Evolutionary conservation across 2,113 vertebrate species (phyloP), one percentile per base, ranked within the genome.

Genomic region (Empidonax traillii): DNA sequence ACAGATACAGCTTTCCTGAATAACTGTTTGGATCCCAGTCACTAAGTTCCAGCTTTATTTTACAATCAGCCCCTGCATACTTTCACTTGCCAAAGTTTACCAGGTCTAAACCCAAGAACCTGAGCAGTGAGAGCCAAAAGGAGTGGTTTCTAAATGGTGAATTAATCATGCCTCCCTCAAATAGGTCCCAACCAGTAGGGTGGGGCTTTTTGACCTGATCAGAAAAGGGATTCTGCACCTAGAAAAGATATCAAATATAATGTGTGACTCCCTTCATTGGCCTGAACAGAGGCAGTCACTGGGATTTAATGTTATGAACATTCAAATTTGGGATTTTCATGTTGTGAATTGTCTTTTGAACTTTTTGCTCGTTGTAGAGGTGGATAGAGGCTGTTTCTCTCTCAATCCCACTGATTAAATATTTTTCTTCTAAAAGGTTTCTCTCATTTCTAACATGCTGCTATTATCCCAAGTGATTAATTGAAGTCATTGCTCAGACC

Each of bases 321-420:
- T 18, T 14, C 10, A 33, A 56, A 33, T 33, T 56, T 56, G 19
- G 52, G 44, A 59, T 81, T 74, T 81, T 92, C 87, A 95, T 97
- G 94, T 95, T 81, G 78, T 8, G 18, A 81, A 75, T 89, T 80
- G 51, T 93, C 86, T 96, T 96, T 92, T 90, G 90, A 96, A 86
- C 72, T 7, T 0, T 56, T 0, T 56, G 43, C 41, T 90, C 74
- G 87, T 87, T 96, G 88, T 92, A 39, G 81, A 72, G 41, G 77
- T 91, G 93, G 91, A 93, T 87, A n/a, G 91, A 93, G 81, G 87
- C 93, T 89, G 51, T 74, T 94, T 95, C 89, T 92, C 79, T 92
- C 90, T 85, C 92, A 90, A 92, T 88, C 83, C 78, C 80, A 65
- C 77, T 93, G 91, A 92, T 96, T 83, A 90, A 31, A 27, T 72